Evolutionary conservation across 2,888 invertebrate genomes (phyloP).

Genomic region (Tenthredo notha): DNA sequence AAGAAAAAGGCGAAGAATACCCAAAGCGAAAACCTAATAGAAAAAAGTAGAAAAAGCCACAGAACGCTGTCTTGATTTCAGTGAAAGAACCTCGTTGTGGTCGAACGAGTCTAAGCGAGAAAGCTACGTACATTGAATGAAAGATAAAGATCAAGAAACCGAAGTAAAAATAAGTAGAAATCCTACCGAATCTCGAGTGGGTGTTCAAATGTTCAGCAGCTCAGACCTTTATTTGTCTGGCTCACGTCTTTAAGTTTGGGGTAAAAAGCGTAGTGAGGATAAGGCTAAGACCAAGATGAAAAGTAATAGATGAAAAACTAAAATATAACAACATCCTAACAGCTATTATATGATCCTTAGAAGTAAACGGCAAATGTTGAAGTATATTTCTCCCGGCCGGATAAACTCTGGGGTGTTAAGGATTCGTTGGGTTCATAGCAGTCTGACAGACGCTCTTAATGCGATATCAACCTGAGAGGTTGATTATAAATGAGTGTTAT

Average conservation of each 20-base stretch:
- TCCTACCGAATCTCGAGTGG: slow-evolving; percentile 12
- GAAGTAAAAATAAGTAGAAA: background rate
- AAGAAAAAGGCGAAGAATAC: background rate
- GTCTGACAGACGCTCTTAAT: background rate
- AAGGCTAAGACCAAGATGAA: background rate
- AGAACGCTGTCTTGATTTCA: background rate
- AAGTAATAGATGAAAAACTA: background rate
- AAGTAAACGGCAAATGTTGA: background rate
- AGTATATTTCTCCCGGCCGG: background rate
- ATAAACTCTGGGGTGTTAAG: background rate
- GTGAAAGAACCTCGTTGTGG: background rate
- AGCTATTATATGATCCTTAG: background rate
- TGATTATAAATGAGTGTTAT: background rate
- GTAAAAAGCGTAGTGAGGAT: background rate
- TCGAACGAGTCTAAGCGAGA: background rate
- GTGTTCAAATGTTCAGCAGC: slow-evolving; percentile 16
- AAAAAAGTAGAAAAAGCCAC: slow-evolving; percentile 6
- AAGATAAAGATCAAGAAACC: slow-evolving; percentile 36
- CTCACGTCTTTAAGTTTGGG: background rate
- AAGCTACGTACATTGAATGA: background rate
- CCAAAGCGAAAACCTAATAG: background rate
- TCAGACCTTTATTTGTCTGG: slow-evolving; percentile 21
- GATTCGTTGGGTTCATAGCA: background rate
- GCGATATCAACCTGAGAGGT: background rate
- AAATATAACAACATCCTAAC: background rate